Conservation (phyloP, 2,113 vertebrate genomes). For the Eclectus roratus region DNA sequence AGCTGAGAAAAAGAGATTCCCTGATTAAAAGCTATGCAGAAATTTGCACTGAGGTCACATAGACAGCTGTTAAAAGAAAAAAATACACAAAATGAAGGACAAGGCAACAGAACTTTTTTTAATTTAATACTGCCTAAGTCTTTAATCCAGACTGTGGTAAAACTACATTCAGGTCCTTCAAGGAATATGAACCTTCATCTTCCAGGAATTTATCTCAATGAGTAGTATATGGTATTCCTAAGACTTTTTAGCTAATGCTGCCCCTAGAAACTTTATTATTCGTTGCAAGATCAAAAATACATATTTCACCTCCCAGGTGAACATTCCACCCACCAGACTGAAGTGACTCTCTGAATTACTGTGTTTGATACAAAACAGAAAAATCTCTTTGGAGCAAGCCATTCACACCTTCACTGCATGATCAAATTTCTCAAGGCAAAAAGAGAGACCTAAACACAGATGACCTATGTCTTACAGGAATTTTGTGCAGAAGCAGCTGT, state of each 20-base stretch:
- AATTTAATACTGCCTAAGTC: background rate
- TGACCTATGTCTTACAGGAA: background rate
- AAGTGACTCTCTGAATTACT: background rate
- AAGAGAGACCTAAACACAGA: background rate
- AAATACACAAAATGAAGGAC: background rate
- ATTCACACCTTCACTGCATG: background rate
- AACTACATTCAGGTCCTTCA: background rate
- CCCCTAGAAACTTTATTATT: background rate
- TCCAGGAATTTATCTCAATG: background rate
- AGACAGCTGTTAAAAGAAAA: background rate
- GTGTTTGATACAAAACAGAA: background rate
- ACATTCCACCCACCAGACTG: background rate
- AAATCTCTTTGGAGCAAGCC: background rate
- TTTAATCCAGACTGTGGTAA: background rate
- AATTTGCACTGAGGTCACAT: background rate
- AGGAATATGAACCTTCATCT: background rate
- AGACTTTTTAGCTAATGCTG: background rate
- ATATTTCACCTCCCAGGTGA: background rate
- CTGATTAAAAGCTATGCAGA: background rate
- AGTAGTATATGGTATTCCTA: background rate
- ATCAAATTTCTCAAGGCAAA: background rate
- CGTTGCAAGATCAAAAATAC: background rate
- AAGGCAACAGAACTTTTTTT: background rate
- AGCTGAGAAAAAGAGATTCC: background rate
- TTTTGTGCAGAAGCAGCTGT: background rate